Conservation (phyloP, 92 coral and sea anemone genomes). For the Palythoa grandiflora region DNA sequence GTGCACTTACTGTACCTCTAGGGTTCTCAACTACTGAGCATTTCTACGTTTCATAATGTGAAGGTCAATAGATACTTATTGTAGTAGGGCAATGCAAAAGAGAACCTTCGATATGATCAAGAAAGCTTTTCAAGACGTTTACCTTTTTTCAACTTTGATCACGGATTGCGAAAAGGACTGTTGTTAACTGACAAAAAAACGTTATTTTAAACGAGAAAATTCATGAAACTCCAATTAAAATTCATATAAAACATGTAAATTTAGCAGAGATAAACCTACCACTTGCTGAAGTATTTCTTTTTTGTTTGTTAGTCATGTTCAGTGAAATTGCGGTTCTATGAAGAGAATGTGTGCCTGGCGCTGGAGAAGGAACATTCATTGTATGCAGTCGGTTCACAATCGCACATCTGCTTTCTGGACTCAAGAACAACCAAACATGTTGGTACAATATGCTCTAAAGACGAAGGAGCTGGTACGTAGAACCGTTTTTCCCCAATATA, state of each 20-base stretch:
- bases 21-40: too few species aligned
- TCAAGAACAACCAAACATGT: conserved; percentile 67
- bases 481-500: neutral
- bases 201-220: too few species aligned
- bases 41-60: neutral
- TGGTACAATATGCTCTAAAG: conserved; percentile 73
- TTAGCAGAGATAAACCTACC: neutral
- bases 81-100: neutral
- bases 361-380: conserved; percentile 76
- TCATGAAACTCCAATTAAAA: too few species aligned
- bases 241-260: too few species aligned
- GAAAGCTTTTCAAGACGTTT: too few species aligned
- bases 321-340: conserved; percentile 67
- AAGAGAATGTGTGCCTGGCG: conserved; percentile 92
- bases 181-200: too few species aligned
- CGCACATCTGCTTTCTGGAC: conserved; percentile 87
- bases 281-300: neutral
- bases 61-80: neutral
- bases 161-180: too few species aligned
- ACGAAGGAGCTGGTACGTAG: conserved; percentile 86
- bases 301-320: conserved; percentile 54
- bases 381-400: conserved; percentile 96
- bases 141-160: too few species aligned
- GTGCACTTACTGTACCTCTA: too few species aligned
- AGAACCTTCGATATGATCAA: too few species aligned